Evolutionary conservation across 2,113 vertebrate genomes (phyloP).

Genomic region (Octodon degus): DNA sequence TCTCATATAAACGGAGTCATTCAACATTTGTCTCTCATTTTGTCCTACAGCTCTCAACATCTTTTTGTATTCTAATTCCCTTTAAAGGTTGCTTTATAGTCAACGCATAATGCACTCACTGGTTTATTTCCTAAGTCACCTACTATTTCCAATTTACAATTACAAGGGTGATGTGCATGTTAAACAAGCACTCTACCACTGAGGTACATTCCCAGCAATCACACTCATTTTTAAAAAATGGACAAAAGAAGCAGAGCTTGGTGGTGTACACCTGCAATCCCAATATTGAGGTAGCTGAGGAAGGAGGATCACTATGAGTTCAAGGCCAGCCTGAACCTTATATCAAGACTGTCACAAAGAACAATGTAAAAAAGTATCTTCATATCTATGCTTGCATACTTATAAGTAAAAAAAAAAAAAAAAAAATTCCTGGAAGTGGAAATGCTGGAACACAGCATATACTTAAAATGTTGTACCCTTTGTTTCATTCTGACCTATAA

Average conservation of each 20-base stretch:
- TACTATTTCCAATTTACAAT: neutral
- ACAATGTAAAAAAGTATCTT: neutral
- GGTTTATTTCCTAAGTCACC: neutral
- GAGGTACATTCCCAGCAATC: neutral
- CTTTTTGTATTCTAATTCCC: neutral
- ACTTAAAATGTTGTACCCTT: neutral
- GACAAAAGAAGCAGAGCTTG: neutral
- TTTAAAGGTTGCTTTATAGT: neutral
- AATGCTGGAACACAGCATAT: neutral
- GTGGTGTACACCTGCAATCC: neutral
- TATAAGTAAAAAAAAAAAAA: neutral
- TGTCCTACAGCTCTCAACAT: neutral
- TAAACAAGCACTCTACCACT: neutral
- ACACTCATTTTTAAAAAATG: neutral
- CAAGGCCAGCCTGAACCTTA: neutral
- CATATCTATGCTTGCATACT: neutral
- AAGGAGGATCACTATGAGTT: neutral
- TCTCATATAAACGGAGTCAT: neutral
- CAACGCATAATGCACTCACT: neutral
- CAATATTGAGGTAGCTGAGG: neutral
- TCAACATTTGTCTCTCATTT: neutral
- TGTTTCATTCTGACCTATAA: neutral
- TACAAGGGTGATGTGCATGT: neutral
- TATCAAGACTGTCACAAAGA: neutral
- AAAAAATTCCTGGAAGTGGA: neutral